Percentiles rank a stretch among this genome's conserved stretches.
Evolutionary conservation across 2,888 invertebrate species (phyloP).

Genomic region (Sceliomorpha sp.): DNA sequence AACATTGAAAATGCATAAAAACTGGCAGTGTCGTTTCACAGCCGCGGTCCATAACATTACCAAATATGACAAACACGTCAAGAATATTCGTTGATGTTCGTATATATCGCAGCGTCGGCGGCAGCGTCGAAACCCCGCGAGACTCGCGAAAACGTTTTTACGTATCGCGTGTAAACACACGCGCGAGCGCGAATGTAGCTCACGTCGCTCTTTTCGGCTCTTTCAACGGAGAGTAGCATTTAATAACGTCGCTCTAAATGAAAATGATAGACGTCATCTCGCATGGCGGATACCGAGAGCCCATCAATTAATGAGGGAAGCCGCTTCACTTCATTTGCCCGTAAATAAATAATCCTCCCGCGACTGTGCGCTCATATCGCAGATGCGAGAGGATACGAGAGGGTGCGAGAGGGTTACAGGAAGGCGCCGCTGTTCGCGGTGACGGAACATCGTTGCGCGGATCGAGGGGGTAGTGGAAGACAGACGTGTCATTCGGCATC

Average conservation of each 20-base stretch:
- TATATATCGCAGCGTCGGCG: conserved; percentile 35
- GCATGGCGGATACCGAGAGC: conserved; percentile 73
- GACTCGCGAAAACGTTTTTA: conserved; percentile 48
- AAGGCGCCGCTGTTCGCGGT: conserved; percentile 27
- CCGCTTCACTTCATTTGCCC: conserved; percentile 72
- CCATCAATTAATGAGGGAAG: conserved; percentile 74
- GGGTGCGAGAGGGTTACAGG: conserved; percentile 22
- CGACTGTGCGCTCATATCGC: conserved; percentile 60
- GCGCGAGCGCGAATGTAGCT: conserved; percentile 14
- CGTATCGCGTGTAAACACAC: conserved; percentile 36
- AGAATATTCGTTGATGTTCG: conserved; percentile 52
- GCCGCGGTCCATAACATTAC: conserved; percentile 44
- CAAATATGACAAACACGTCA: conserved; percentile 49
- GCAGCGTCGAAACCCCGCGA: conserved; percentile 37
- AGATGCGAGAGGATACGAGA: conserved; percentile 40
- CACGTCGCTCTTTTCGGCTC: conserved; percentile 39
- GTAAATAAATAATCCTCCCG: conserved; percentile 74
- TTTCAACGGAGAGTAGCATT: conserved; percentile 39
- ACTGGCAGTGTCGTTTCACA: conserved; percentile 45
- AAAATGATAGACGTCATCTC: conserved; percentile 76
- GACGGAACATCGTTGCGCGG: too few species aligned
- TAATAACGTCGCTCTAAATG: conserved; percentile 67
- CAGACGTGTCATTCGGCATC: conserved; percentile 65
- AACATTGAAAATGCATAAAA: conserved; percentile 55
- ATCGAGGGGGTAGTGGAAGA: conserved; percentile 23